Evolutionary conservation across 92 coral and sea anemone species (phyloP), one percentile per base, ranked within the genome.

Genomic region (Chrysogorgia sp.): DNA sequence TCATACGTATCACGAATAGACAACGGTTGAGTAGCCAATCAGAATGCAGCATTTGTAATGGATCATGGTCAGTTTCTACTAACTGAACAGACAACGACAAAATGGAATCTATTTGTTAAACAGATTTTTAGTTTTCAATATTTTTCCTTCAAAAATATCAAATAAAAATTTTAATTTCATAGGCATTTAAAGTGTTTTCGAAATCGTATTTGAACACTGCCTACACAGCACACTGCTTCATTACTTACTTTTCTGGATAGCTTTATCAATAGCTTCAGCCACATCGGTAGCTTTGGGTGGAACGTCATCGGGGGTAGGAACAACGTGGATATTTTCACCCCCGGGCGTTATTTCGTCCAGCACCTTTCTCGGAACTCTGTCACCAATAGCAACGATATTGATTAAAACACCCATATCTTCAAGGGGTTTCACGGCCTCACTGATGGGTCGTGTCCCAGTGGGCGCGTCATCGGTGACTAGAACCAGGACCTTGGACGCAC

Each of bases 391-490:
- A 63, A 87, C 93, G 20, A 82, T 86, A 35, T 79, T 64, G 7
- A 83, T 74, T 30, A 49, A 58, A 20, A 84, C 84, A 8, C 90
- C 88, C 12, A 86, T 88, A 76, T 70, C 72, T 40, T 68, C 56
- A 15, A 90, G 81, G 6, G 90, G 93, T 10, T 65, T 87, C 14
- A 81, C 81, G 21, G 91, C 93, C 71, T 83, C 85, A 48, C 67
- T 69, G 63, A 89, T 84, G 29, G 93, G 88, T 45, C 59, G 75
- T 22, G 79, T 74, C 15, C 88, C 85, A 12, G 88, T 83, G 29
- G 85, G 84, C 35, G 80, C 74, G 30, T 87, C 93, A 47, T 87
- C 90, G 10, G 91, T 90, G 20, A 90, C 50, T 19, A 90, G 19
- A 10, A 90, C 84, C 22, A 81, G 86, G 34, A 90, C 89, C 58